A percentile compares a stretch with the other conserved stretches of the same genome.
Evolutionary conservation across 2,888 invertebrate species (phyloP).

Genomic region (Nyleta sp.): DNA sequence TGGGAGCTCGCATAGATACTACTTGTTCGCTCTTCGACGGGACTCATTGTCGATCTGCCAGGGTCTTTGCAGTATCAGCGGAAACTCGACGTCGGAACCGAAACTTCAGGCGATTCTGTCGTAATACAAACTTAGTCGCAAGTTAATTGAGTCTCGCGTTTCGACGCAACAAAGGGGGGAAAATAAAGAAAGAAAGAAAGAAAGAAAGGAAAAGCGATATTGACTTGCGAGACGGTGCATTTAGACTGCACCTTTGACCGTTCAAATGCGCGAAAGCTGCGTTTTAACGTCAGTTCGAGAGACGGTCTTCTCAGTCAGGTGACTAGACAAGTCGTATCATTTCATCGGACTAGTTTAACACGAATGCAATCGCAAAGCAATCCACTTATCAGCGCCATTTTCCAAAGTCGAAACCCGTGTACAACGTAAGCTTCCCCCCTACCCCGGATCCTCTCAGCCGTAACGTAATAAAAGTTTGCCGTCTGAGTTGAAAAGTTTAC

Average conservation of each 20-base stretch:
- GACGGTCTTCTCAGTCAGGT: constrained; percentile 9
- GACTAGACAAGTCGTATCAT: constrained; percentile 13
- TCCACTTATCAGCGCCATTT: neutral
- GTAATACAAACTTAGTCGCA: no score
- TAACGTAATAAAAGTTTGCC: constrained; percentile 14
- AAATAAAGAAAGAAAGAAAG: neutral
- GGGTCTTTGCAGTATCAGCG: no score
- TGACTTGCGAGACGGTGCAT: constrained; percentile 10
- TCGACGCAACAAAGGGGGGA: no score
- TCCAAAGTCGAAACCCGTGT: neutral
- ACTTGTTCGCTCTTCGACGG: no score
- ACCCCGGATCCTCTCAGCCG: neutral
- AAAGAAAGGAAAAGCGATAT: neutral
- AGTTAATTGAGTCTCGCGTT: no score
- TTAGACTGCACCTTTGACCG: no score
- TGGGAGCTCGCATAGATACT: no score
- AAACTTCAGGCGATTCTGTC: no score
- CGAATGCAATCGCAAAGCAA: constrained; percentile 13
- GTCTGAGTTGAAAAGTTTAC: neutral
- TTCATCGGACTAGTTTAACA: constrained; percentile 16
- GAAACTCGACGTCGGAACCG: no score
- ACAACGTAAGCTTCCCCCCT: neutral
- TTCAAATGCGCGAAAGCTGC: no score
- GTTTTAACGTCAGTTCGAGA: neutral
- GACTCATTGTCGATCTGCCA: neutral